A percentile compares a stretch with the other conserved stretches of the same genome.
phyloP scores from a whole-genome alignment of 2,113 vertebrate species.

The Gymnorhina tibicen region DNA sequence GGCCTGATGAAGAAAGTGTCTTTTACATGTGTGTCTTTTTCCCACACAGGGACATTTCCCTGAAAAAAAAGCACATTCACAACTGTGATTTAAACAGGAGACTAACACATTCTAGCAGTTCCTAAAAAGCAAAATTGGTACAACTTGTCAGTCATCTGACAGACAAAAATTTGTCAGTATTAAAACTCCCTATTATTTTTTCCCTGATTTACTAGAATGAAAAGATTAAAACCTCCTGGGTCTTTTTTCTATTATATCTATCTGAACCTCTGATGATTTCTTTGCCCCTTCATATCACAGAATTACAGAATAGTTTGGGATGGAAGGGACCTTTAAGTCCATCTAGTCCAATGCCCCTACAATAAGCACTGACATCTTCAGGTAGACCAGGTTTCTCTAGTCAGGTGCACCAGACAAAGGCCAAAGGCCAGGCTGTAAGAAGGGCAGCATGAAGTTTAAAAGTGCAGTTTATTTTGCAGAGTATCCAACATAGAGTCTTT shows the following conservation, averaged over 20 bases:
- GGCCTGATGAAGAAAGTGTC: background rate
- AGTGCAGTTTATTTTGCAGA: background rate
- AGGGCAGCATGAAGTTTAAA: background rate
- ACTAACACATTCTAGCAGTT: background rate
- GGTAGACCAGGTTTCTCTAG: background rate
- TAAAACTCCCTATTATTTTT: rapidly evolving
- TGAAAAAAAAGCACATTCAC: background rate
- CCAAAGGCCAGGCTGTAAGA: background rate
- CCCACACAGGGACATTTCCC: background rate
- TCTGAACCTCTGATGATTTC: background rate
- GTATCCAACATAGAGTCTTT: background rate
- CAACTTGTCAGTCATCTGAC: background rate
- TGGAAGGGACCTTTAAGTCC: background rate
- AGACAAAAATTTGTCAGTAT: background rate
- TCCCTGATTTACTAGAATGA: background rate
- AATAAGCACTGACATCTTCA: background rate
- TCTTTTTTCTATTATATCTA: background rate
- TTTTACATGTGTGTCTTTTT: background rate
- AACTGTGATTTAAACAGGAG: background rate
- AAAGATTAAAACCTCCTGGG: background rate
- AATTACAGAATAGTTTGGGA: background rate
- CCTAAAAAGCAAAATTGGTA: background rate
- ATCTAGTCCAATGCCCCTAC: background rate
- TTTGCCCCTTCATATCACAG: background rate
- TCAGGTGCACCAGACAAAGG: background rate